Base-by-base conservation (phyloP, 2,888 invertebrate species). In the Calameuta pallipes region DNA sequence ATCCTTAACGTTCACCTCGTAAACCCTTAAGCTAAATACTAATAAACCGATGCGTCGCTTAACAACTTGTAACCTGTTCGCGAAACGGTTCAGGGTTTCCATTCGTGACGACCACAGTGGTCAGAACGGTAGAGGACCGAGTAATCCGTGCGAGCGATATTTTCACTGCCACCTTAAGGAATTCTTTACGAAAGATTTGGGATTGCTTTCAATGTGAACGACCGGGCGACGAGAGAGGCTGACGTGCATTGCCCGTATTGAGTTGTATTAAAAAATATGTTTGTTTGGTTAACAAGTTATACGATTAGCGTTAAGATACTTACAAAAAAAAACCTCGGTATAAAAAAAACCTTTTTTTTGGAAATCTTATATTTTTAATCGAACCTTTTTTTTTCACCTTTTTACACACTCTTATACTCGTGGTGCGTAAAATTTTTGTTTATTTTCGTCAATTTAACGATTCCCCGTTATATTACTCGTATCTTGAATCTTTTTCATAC, bases 21-120 rank as follows among this genome's bases (percentile, higher is more conserved):
- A 84, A 85, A 85, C 79, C 80, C 81, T 75, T 71, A 74, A 79
- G 77, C 83, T 84, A 84, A 85, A 85, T 80, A 73, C 74, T 35
- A 74, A 31, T 74, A 74, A 74, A 74, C 34, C 74, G 74, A 74
- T n/a, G 36, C 74, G 74, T 74, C 36, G 31, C 36, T 74, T 36
- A 74, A 74, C 36, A 34, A 74, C 35, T 35, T 37, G 74, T 74
- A 74, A 36, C 74, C 35, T 34, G 34, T 74, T 37, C 36, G 36
- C 34, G 74, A 71, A 71, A 71, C 34, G 6, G 31, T 71, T 34
- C 71, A 34, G 33, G 56, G 56, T 56, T 56, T 56, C 23, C 56
- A 56, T 23, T 56, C 56, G 23, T 23, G 56, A 56, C 56, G 9
- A 56, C 23, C 56, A 0, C 56, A 56, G 56, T 56, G 23, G 56